Evolutionary conservation across 2,888 invertebrate species (phyloP), one percentile per base, ranked within the genome.

Genomic region (Drosophila mercatorum): DNA sequence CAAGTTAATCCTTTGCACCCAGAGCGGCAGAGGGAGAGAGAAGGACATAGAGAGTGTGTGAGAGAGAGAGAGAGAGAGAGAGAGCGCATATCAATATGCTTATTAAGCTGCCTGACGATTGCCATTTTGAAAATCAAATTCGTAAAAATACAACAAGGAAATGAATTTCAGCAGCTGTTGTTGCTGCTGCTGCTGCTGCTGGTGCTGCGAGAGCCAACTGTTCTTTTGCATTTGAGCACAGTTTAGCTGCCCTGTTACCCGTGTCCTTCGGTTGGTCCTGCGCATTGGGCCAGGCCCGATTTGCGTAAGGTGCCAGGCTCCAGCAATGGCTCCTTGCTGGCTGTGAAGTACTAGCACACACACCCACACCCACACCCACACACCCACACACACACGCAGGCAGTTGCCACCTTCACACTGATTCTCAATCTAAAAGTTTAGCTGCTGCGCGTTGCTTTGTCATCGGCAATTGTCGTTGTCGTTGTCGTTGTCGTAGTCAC

Each of bases 241-340:
- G 17, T 51, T 47, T n/a, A 49, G 60, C 46, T 53, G 60, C 46
- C 58, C 65, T 70, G 55, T 47, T 58, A 59, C 61, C 75, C 71
- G 68, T 80, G 71, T 72, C 76, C 81, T 86, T 88, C 87, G 87
- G 75, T 75, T 78, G 68, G 89, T 83, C 83, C 89, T 83, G 83
- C 83, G 83, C 83, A 88, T 75, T 83, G 72, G 75, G 75, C 75
- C 62, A 80, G 86, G 71, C 52, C 83, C 89, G 78, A 88, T 83
- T 83, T 83, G 83, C 89, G 86, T 88, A 83, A 83, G 83, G 87
- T 88, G 87, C 78, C 80, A 68, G 88, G 81, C 80, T 68, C 52
- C 58, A 36, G 51, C 72, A 64, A 14, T 63, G 75, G 80, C 76
- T 78, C 77, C 80, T 77, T 61, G 80, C 66, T 77, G 80, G 78